These are phyloP conservation scores for Haemorhous mexicanus DNA, from an alignment of 2,113 vertebrate genomes.

Conservation along the genomic window DNA sequence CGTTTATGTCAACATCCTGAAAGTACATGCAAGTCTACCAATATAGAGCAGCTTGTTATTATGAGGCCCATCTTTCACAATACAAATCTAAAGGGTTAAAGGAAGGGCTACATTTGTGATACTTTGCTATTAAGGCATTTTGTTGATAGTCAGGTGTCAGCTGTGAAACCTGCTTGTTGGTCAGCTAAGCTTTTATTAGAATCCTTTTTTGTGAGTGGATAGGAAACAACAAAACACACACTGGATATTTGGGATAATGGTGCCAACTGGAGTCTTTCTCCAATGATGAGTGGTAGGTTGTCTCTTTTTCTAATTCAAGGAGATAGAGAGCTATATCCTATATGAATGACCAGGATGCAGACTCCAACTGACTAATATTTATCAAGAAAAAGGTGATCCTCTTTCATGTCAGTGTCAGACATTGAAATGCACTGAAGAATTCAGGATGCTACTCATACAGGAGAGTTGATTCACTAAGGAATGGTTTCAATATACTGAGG, in stretches of 20 bases:
- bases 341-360: slow-evolving; percentile 43
- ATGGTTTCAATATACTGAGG: background rate
- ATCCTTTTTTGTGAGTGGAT: background rate
- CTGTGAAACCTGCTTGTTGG: background rate
- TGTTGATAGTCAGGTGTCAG: background rate
- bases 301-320: slow-evolving; percentile 19
- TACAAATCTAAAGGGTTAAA: background rate
- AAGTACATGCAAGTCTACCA: background rate
- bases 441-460: background rate
- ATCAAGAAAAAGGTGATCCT: slow-evolving; percentile 2
- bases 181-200: background rate
- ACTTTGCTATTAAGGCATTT: background rate
- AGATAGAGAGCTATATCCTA: background rate
- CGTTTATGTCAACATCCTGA: background rate
- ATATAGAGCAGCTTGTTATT: background rate
- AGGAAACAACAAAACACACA: background rate
- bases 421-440: slow-evolving; percentile 2
- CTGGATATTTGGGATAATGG: background rate
- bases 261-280: background rate
- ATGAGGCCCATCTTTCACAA: background rate
- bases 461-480: background rate
- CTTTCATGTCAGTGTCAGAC: slow-evolving; percentile 5
- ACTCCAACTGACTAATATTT: slow-evolving; percentile 13
- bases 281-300: background rate
- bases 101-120: background rate